phyloP scores from a whole-genome alignment of 2,797 vertebrate species.

The Telmatherina bonti region DNA sequence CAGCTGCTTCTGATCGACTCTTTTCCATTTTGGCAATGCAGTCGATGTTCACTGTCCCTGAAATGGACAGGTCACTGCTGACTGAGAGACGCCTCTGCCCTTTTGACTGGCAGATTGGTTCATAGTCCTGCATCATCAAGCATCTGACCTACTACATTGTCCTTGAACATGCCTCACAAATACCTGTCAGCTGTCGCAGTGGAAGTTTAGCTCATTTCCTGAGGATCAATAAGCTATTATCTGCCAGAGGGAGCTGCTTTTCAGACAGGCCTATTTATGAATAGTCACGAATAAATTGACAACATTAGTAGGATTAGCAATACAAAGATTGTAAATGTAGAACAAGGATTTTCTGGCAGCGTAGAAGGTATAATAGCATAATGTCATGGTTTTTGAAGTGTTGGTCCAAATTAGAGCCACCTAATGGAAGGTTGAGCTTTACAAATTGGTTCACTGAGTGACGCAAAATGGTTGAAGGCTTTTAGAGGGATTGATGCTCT shows the following conservation, averaged over 20 bases:
- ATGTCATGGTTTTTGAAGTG: neutral
- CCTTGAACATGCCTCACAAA: neutral
- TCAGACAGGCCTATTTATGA: neutral
- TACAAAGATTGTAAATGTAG: neutral
- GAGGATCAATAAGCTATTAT: constrained; percentile 3
- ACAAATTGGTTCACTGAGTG: constrained; percentile 20
- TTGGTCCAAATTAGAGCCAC: neutral
- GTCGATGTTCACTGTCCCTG: constrained; percentile 11
- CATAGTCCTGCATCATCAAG: constrained; percentile 8
- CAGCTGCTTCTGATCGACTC: constrained; percentile 31
- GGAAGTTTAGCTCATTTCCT: constrained; percentile 2
- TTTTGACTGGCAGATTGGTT: constrained; percentile 6
- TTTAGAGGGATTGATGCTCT: constrained; percentile 35
- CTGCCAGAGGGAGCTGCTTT: neutral
- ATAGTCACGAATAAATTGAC: neutral
- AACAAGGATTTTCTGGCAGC: neutral
- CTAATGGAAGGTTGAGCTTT: constrained; percentile 12
- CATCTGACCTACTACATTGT: neutral
- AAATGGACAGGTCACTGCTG: constrained; percentile 1
- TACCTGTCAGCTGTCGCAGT: neutral
- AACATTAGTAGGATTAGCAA: constrained; percentile 3
- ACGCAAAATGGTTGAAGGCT: constrained; percentile 28
- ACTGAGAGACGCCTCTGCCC: neutral
- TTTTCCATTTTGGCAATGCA: constrained; percentile 30
- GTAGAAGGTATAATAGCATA: neutral